These are phyloP conservation scores for Cantharis rufa DNA, from an alignment of 2,888 invertebrate species.

Conservation along the genomic window DNA sequence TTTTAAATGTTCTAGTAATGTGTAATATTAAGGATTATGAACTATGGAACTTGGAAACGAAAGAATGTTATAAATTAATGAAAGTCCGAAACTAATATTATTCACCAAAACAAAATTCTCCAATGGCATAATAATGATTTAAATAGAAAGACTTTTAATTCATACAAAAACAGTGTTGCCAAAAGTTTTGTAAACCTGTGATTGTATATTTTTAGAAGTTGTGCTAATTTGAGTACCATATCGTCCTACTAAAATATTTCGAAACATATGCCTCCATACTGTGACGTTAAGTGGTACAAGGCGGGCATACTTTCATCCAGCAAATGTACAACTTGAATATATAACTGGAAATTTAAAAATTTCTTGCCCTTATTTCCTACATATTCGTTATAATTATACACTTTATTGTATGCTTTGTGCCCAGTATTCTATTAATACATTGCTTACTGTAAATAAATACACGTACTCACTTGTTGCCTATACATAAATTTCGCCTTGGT, in stretches of 20 bases:
- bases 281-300: constrained; percentile 33
- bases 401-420: constrained; percentile 8
- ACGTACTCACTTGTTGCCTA: constrained; percentile 15
- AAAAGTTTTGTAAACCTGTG: constrained; percentile 33
- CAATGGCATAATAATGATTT: constrained; percentile 20
- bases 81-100: background rate
- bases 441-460: constrained; percentile 8
- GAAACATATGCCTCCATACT: constrained; percentile 35
- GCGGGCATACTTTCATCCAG: constrained; percentile 20
- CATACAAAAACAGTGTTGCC: constrained; percentile 35
- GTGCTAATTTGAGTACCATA: constrained; percentile 37
- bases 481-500: background rate
- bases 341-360: constrained; percentile 3
- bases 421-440: constrained; percentile 8
- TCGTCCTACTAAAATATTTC: constrained; percentile 36
- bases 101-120: background rate
- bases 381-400: constrained; percentile 6
- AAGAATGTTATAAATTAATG: background rate
- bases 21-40: background rate
- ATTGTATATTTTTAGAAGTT: constrained; percentile 35
- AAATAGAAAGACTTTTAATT: constrained; percentile 34
- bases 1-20: background rate
- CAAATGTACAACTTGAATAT: constrained; percentile 15
- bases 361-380: constrained; percentile 11
- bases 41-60: background rate